Evolutionary conservation across 2,797 vertebrate species (phyloP).

Genomic region (Agapornis canus): DNA sequence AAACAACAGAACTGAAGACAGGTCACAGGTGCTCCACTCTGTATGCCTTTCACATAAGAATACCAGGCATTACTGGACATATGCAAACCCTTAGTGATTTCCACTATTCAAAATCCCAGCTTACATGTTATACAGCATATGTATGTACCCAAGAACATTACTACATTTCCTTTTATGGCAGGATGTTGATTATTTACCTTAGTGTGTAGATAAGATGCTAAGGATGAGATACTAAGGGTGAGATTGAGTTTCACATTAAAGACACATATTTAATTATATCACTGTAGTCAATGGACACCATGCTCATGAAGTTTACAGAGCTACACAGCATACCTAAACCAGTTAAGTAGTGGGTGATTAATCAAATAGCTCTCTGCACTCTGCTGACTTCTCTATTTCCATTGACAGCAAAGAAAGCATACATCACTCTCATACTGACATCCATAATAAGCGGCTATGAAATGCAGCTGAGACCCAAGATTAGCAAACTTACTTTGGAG

Average conservation of each 20-base stretch:
- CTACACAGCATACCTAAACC: neutral
- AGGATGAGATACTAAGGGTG: neutral
- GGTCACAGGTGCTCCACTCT: neutral
- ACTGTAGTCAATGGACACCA: neutral
- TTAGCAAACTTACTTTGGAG: neutral
- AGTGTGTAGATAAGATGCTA: neutral
- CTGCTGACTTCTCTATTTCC: neutral
- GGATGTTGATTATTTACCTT: neutral
- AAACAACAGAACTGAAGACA: slow-evolving; percentile 28
- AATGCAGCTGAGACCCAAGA: neutral
- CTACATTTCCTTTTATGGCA: neutral
- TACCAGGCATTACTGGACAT: neutral
- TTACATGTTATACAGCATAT: neutral
- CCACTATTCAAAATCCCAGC: neutral
- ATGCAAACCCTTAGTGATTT: neutral
- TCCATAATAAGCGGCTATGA: neutral
- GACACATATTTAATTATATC: neutral
- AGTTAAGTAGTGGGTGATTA: neutral
- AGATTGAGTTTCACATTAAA: neutral
- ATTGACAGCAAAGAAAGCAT: neutral
- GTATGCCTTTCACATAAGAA: neutral
- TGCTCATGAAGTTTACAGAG: neutral
- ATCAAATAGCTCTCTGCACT: neutral
- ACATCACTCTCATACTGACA: neutral
- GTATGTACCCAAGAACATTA: neutral